Conservation (phyloP, 2,113 vertebrate species). For the Stegostoma tigrinum region DNA sequence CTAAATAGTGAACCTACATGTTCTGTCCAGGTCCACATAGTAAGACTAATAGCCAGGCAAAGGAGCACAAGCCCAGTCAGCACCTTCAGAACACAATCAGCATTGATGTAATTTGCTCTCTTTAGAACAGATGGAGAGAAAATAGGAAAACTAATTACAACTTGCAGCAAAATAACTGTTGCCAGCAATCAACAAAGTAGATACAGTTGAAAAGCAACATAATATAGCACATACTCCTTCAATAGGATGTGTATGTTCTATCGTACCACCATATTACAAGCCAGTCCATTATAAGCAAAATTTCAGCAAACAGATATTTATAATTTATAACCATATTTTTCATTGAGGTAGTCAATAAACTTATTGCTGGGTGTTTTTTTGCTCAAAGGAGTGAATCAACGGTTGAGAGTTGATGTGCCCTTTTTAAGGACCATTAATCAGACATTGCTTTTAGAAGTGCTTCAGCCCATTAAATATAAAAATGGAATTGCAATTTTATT, state of each 20-base stretch:
- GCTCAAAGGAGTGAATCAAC: neutral
- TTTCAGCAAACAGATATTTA: neutral
- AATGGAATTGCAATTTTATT: neutral
- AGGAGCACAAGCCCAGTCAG: neutral
- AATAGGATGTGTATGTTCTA: neutral
- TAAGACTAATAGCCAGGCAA: neutral
- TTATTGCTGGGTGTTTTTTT: neutral
- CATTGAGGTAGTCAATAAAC: neutral
- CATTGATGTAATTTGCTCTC: neutral
- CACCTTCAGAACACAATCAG: neutral
- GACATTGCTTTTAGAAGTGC: neutral
- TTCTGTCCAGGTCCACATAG: neutral
- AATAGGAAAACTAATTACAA: neutral
- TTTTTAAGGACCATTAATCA: conserved; percentile 2
- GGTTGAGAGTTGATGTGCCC: neutral
- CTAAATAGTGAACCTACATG: neutral
- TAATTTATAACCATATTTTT: neutral
- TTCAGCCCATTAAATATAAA: neutral
- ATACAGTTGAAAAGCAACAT: neutral
- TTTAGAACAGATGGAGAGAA: neutral
- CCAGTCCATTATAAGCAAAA: neutral
- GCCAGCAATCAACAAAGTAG: neutral
- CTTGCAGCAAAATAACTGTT: neutral
- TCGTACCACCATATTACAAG: neutral
- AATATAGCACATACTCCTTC: no score